A percentile compares a stretch with the other conserved stretches of the same genome.
These are phyloP conservation scores for Antitype chi DNA, from an alignment of 2,888 invertebrate genomes.

Conservation along the genomic window DNA sequence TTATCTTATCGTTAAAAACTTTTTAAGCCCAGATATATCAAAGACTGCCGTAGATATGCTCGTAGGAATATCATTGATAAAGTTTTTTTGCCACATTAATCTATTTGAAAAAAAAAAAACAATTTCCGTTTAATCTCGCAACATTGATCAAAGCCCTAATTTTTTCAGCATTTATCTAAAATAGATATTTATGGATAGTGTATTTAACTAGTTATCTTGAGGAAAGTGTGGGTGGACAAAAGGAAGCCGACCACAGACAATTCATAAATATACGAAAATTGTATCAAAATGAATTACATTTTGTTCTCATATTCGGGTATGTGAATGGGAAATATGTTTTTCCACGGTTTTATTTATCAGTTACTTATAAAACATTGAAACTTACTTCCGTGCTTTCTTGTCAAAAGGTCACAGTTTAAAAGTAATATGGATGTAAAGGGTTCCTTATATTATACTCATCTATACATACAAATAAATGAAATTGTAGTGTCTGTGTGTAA, in stretches of 20 bases:
- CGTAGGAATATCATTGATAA: neutral
- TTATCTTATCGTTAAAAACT: neutral
- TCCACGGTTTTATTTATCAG: neutral
- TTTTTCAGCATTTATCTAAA: neutral
- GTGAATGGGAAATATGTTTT: conserved; percentile 13
- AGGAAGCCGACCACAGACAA: conserved; percentile 14
- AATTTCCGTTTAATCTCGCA: conserved; percentile 34
- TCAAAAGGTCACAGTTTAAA: conserved; percentile 11
- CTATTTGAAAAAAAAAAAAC: conserved; percentile 1
- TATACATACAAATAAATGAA: too few species aligned
- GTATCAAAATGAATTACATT: conserved; percentile 3
- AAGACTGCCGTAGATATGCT: neutral
- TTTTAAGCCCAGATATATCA: neutral
- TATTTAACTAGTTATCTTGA: neutral
- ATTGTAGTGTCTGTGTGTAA: too few species aligned
- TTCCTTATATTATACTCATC: neutral
- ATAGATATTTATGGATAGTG: too few species aligned
- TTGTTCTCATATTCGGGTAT: neutral
- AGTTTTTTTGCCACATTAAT: neutral
- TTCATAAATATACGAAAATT: conserved; percentile 9
- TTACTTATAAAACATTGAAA: conserved; percentile 3
- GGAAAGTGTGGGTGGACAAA: neutral
- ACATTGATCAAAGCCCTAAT: neutral
- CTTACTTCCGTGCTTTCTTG: conserved; percentile 1
- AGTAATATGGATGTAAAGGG: neutral